Base-by-base conservation (phyloP, 2,113 vertebrate species). In the Ceyx margarethae region DNA sequence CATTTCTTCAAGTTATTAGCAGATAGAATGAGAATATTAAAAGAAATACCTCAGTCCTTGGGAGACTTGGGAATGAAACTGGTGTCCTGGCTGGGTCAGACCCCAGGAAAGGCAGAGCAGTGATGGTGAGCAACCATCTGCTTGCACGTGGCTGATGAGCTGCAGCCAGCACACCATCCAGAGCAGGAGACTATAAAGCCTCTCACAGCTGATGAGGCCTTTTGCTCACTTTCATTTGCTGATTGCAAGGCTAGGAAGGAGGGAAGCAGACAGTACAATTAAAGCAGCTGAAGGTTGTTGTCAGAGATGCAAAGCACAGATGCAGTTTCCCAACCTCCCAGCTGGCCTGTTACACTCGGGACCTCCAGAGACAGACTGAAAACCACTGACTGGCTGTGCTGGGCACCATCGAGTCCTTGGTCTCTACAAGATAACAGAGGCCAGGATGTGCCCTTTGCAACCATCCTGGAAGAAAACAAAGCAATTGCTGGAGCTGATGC, bases 121-220 rank as follows among this genome's bases (percentile, higher is more conserved):
- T 2, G 12, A 66, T 21, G 22, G n/a, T 31, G 48, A 60, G 81
- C 12, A 60, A 11, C 46, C 1, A 0, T 14, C 21, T 46, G 31
- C 35, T 35, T 7, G 5, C 11, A 19, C 3, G 0, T 0, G 15
- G 53, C 29, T 51, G 43, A 13, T 0, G 0, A 56, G 57, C 46
- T 53, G 48, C 88, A 37, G 68, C 37, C 73, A 86, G 53, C 23
- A 77, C 6, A 1, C 72, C 64, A 58, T 64, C 54, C 78, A 87
- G 35, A 89, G 29, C 33, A 64, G 54, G 53, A 48, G 48, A 35
- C 37, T 72, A 5, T 21, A 48, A 89, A 91, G 73, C 33, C 50
- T 16, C 67, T 29, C 3, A 1, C 26, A 18, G 37, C 11, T 73
- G 42, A 69, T 68, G 33, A 64, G 45, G 40, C 69, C 33, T 77